A percentile compares a stretch with the other conserved stretches of the same genome.
phyloP scores from a whole-genome alignment of 2,797 vertebrate species.

The Anguilla megastoma region DNA sequence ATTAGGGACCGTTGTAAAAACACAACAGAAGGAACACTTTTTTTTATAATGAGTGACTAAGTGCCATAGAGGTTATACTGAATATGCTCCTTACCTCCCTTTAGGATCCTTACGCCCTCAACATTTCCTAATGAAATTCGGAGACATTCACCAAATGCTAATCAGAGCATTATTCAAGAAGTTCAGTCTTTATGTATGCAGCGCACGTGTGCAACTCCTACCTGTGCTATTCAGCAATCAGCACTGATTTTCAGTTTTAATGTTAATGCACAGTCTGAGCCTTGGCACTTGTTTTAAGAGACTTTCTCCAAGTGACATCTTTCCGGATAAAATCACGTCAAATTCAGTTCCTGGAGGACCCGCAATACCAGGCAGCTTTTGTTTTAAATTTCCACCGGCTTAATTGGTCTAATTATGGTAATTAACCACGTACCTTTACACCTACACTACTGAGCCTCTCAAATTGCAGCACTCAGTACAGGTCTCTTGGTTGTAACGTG shows the following conservation, averaged over 20 bases:
- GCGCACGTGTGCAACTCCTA: background rate
- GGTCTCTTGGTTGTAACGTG: background rate
- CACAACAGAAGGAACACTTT: background rate
- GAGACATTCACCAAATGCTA: background rate
- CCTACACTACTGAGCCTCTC: background rate
- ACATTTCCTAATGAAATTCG: background rate
- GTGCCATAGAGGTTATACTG: background rate
- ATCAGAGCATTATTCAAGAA: background rate
- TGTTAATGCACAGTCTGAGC: background rate
- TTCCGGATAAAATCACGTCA: background rate
- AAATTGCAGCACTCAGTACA: background rate
- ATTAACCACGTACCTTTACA: background rate
- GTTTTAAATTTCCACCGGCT: background rate
- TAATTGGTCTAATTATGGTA: conserved; percentile 12
- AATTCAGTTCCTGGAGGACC: background rate
- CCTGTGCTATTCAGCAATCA: background rate
- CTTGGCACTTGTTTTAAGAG: background rate
- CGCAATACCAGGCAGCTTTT: background rate
- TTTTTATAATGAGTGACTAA: background rate
- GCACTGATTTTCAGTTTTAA: background rate
- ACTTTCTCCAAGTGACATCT: background rate
- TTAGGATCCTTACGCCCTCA: background rate
- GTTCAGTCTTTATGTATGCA: background rate
- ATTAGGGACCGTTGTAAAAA: background rate
- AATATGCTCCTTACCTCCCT: background rate